These are phyloP conservation scores for Galerucella pusilla DNA, from an alignment of 2,888 invertebrate genomes.

Conservation along the genomic window DNA sequence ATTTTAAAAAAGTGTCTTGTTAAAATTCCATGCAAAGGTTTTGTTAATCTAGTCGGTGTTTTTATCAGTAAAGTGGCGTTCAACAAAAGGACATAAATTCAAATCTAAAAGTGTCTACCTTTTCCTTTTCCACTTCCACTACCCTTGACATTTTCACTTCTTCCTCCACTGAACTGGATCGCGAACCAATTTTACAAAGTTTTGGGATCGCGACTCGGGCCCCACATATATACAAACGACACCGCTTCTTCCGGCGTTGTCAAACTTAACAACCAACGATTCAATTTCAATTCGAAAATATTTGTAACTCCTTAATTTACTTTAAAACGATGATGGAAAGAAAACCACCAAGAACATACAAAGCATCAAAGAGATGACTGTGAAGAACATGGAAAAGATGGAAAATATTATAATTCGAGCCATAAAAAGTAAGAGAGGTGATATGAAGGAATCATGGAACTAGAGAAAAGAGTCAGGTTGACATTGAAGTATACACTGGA, in stretches of 20 bases:
- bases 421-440: too few relatives aligned
- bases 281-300: background rate
- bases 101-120: slow-evolving; percentile 43
- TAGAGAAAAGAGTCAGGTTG: too few relatives aligned
- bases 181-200: slow-evolving; percentile 69
- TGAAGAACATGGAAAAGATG: too few relatives aligned
- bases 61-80: slow-evolving; percentile 10
- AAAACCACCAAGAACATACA: too few relatives aligned
- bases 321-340: too few relatives aligned
- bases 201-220: slow-evolving; percentile 64
- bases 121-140: slow-evolving; percentile 44
- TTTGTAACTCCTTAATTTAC: too few relatives aligned
- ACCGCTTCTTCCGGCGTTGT: slow-evolving; percentile 57
- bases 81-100: slow-evolving; percentile 29
- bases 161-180: slow-evolving; percentile 69
- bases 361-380: too few relatives aligned
- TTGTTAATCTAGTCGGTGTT: slow-evolving; percentile 4
- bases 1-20: background rate
- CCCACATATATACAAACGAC: slow-evolving; percentile 65
- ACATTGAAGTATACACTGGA: too few relatives aligned
- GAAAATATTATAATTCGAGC: too few relatives aligned
- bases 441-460: too few relatives aligned
- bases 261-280: slow-evolving; percentile 21
- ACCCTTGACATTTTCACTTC: slow-evolving; percentile 60
- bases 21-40: background rate